Percentiles rank a stretch among this genome's conserved stretches.
Conservation (phyloP, 1,140 invertebrate species). For the Elymnias hypermnestra region DNA sequence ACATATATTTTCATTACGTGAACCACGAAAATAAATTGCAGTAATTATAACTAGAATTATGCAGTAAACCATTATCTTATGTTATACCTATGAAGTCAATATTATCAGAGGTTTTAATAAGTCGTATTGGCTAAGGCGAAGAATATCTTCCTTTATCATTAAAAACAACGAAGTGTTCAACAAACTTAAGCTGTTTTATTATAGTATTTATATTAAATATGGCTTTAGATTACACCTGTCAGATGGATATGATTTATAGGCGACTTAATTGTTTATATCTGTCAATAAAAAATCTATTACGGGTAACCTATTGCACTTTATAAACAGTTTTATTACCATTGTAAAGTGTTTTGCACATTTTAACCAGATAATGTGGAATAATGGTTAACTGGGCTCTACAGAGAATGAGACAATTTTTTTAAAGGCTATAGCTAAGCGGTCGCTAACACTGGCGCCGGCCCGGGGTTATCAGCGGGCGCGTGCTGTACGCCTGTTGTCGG, state of each 20-base stretch:
- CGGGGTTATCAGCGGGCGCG: constrained; percentile 61
- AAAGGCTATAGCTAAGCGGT: constrained; percentile 34
- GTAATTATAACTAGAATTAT: too few relatives aligned
- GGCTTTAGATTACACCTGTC: constrained; percentile 16
- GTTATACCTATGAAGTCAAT: too few relatives aligned
- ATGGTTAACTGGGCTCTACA: constrained; percentile 6
- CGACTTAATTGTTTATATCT: constrained; percentile 17
- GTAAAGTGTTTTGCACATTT: background rate
- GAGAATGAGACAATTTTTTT: constrained; percentile 20
- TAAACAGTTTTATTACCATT: constrained; percentile 5
- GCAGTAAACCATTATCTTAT: too few relatives aligned
- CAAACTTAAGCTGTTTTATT: too few relatives aligned
- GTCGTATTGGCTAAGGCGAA: too few relatives aligned
- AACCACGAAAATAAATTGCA: too few relatives aligned
- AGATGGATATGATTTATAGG: constrained; percentile 14
- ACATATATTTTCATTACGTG: too few relatives aligned
- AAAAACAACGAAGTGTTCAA: too few relatives aligned
- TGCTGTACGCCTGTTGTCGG: constrained; percentile 51
- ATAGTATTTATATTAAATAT: too few relatives aligned
- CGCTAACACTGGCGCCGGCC: constrained; percentile 54
- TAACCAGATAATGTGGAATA: constrained; percentile 16
- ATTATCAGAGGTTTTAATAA: too few relatives aligned
- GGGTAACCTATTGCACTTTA: constrained; percentile 21
- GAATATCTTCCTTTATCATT: too few relatives aligned
- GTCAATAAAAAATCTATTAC: constrained; percentile 30